phyloP scores from a whole-genome alignment of 1,140 invertebrate species.

The Muscidifurax raptorellus region DNA sequence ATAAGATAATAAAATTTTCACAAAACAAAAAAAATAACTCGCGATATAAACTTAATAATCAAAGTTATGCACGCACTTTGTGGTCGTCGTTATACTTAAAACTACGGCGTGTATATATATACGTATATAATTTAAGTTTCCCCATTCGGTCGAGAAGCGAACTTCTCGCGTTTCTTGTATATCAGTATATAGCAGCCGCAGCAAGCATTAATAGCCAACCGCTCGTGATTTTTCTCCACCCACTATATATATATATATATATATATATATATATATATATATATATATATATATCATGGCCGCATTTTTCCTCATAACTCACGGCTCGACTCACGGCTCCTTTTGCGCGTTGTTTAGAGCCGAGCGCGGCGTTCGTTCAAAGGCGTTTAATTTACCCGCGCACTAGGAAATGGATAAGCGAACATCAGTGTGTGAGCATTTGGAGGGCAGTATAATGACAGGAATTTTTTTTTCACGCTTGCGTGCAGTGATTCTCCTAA shows the following conservation, averaged over 20 bases:
- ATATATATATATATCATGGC: too few relatives aligned
- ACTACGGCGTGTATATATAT: neutral
- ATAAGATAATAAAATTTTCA: too few relatives aligned
- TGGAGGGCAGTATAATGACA: too few relatives aligned
- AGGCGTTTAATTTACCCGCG: neutral
- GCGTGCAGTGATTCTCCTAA: too few relatives aligned
- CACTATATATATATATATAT: neutral
- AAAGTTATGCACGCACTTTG: neutral
- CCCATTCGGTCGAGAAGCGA: neutral
- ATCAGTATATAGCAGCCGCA: neutral
- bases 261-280: too few relatives aligned
- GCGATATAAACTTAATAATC: neutral
- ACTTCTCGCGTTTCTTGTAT: neutral
- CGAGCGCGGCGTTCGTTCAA: neutral
- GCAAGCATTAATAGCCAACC: neutral
- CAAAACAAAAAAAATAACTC: neutral
- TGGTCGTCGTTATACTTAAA: neutral
- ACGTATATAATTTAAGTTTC: neutral
- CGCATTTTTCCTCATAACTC: neutral
- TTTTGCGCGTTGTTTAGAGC: neutral
- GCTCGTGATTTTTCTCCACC: neutral
- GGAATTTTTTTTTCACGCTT: too few relatives aligned
- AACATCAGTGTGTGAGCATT: too few relatives aligned
- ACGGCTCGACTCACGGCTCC: neutral
- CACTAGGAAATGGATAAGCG: neutral